Evolutionary conservation across 1,140 invertebrate species (phyloP), one percentile per base, ranked within the genome.

Genomic region (Carcinoscorpius rotundicauda): DNA sequence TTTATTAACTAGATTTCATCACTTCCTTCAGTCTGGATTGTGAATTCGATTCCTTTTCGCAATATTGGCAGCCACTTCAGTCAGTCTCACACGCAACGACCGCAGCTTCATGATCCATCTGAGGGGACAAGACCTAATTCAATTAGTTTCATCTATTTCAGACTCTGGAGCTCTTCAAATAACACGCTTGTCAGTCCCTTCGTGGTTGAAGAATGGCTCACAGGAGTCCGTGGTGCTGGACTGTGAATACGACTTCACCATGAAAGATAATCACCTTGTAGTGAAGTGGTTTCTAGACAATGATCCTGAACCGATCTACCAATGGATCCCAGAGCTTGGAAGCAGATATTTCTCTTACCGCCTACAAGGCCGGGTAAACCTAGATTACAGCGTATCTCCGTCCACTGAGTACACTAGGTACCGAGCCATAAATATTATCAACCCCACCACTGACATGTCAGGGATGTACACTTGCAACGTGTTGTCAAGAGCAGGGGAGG

Each of bases 221-320:
- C 73, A 82, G 52, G 78, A 82, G n/a, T 81, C 81, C 48, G 84
- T 87, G 3, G 81, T 88, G 61, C 77, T 90, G 61, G 88, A 91
- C 75, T 91, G 88, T 75, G 84, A 88, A 71, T 89, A 88, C 75
- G 75, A 75, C 66, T 81, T 82, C 4, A 69, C 80, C 52, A 76
- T 84, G 4, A 75, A 80, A 55, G 77, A 73, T 8, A 63, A 61
- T 9, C 63, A 82, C 59, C 78, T 89, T 6, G 87, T 89, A 49
- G 83, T 91, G 58, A 88, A 89, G 77, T 90, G 87, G 87, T 89
- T 83, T 75, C 85, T 87, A 73, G 84, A 86, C 72, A 80, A 83
- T 60, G 77, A 81, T 64, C 81, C 82, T 3, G 77, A 81, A 60
- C 81, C 82, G 11, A 84, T 88, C n/a, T 90, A 89, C 74, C 87